Base-by-base conservation (phyloP, 2,113 vertebrate species). In the Periophthalmus modestus region DNA sequence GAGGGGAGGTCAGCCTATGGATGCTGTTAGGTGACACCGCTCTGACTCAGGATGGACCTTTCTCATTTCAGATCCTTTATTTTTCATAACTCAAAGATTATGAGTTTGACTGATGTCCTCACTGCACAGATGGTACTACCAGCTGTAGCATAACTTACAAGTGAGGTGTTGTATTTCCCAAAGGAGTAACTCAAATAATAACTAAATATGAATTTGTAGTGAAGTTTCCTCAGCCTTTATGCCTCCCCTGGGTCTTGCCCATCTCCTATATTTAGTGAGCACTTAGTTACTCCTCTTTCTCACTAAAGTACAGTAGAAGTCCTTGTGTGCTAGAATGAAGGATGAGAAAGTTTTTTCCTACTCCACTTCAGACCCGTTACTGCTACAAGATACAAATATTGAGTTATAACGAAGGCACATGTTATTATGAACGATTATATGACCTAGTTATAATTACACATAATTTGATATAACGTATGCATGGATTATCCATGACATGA, bases 61-160 rank as follows among this genome's bases (percentile, higher is more conserved):
- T 39, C 0, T 28, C 58, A 73, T 74, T 81, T 86, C 68, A 82
- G 61, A 79, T 83, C 78, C 82, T 78, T 24, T 68, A 84, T 74
- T 83, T 81, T 86, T 83, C 81, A 72, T 87, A 82, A 70, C 65
- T 83, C 83, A 81, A 69, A 77, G 50, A 81, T 80, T 79, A 52
- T 61, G 65, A 36, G 74, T 68, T 70, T 85, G 88, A 87, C 81
- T 83, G 89, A 90, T 89, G 79, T 79, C 77, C 81, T 68, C 66
- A 73, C 80, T 81, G 83, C 88, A 83, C 87, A 90, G 88, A 90
- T 90, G 91, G 85, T 85, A 83, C 81, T 82, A 84, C 68, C 81
- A 79, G 24, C 73, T 82, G 91, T 91, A 89, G 86, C 84, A 91
- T 90, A 89, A 90, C 87, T 87, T 87, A 87, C 88, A 85, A 88